Evolutionary conservation across 2,797 vertebrate genomes (phyloP), one percentile per base, ranked within the genome.

Genomic region (Acanthopagrus latus): DNA sequence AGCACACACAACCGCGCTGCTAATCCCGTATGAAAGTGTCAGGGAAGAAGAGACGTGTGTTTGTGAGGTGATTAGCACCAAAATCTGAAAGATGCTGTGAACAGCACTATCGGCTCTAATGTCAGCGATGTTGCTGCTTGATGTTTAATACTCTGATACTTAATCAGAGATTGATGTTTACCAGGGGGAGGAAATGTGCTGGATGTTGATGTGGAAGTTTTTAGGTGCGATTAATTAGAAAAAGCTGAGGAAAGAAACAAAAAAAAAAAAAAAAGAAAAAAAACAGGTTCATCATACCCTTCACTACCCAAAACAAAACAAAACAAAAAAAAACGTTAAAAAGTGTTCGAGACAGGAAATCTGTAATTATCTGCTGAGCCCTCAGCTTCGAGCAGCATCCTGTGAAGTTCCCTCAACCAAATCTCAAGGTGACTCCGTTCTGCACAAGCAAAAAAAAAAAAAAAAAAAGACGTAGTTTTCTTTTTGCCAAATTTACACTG

Each of bases 31-130:
- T 91, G 91, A 89, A 89, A 84, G 58, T 86, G 92, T 92, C 88
- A 65, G 82, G 78, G 71, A 94, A 94, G 94, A 92, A 80, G 83
- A 93, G 94, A 92, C 90, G 94, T 82, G 89, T 94, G 91, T 95
- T 95, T 94, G 94, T 93, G 92, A 86, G 95, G 93, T 95, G 96
- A 96, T 96, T 96, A 96, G 95, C 94, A 94, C 91, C 90, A 81
- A 81, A 89, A 93, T 88, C 90, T 91, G 88, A 94, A 95, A 95
- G 93, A 95, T 94, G 94, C 95, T 94, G 94, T 77, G 93, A 95
- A 93, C 95, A 94, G 92, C 95, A 94, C 93, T 94, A 92, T 90
- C 80, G 91, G 90, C 93, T 93, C 84, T 81, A 90, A 92, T 93
- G 90, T 93, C 94, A 94, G 93, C 81, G 84, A 91, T 91, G 93